A percentile compares a stretch with the other conserved stretches of the same genome.
Conservation (phyloP, 1,140 invertebrate species). For the Babylonia areolata region DNA sequence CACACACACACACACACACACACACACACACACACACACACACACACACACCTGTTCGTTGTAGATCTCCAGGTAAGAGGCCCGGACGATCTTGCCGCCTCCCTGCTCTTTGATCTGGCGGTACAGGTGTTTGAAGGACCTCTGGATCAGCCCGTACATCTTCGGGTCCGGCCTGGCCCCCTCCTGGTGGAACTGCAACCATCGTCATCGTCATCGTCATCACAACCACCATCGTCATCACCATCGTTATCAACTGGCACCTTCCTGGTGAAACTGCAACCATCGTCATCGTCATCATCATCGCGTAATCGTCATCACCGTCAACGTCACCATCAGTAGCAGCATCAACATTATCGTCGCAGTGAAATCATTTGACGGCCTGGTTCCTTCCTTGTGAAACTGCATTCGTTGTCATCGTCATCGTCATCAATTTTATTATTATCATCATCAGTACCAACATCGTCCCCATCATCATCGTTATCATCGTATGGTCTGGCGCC, state of each 20-base stretch:
- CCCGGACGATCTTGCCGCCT: conserved; percentile 67
- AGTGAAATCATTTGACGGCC: too few relatives aligned
- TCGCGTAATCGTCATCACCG: too few relatives aligned
- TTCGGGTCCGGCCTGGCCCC: conserved; percentile 63
- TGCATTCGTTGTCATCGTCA: too few relatives aligned
- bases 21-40: background rate
- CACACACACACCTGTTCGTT: conserved; percentile 75
- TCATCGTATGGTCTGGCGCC: too few relatives aligned
- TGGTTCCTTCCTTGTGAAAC: too few relatives aligned
- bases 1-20: background rate
- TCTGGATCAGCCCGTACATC: conserved; percentile 72
- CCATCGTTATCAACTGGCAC: too few relatives aligned
- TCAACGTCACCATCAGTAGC: too few relatives aligned
- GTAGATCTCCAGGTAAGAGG: conserved; percentile 76
- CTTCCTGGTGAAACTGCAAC: background rate
- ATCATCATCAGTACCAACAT: too few relatives aligned
- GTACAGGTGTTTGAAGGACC: conserved; percentile 73
- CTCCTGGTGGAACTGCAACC: conserved; percentile 60
- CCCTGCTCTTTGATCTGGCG: conserved; percentile 57
- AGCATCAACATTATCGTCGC: too few relatives aligned
- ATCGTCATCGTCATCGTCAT: background rate
- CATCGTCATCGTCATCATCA: background rate
- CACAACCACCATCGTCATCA: too few relatives aligned
- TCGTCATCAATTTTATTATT: too few relatives aligned
- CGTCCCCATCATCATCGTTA: too few relatives aligned